A percentile compares a stretch with the other conserved stretches of the same genome.
Evolutionary conservation across 2,888 invertebrate genomes (phyloP).

Genomic region (Chydorus sphaericus): DNA sequence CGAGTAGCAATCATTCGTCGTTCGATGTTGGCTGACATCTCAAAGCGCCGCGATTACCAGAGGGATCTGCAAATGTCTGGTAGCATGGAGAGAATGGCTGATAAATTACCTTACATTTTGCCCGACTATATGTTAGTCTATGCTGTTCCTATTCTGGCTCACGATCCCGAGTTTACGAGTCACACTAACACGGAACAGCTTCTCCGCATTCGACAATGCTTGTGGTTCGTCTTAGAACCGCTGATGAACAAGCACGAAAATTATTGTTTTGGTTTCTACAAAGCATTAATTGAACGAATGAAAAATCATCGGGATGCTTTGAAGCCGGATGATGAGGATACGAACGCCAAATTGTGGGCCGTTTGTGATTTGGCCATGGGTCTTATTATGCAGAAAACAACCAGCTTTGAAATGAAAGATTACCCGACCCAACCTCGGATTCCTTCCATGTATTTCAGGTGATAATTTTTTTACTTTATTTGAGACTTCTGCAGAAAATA

Average conservation of each 20-base stretch:
- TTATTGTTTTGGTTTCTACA: slow-evolving; percentile 89
- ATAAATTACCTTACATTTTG: slow-evolving; percentile 70
- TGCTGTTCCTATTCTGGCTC: slow-evolving; percentile 89
- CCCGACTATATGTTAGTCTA: slow-evolving; percentile 96
- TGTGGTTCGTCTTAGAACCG: slow-evolving; percentile 90
- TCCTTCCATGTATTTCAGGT: slow-evolving; percentile 78
- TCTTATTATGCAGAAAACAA: slow-evolving; percentile 70
- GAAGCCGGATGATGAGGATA: slow-evolving; percentile 61
- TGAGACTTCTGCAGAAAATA: slow-evolving; percentile 48
- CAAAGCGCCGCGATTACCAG: slow-evolving; percentile 76
- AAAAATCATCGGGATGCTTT: slow-evolving; percentile 85
- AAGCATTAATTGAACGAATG: slow-evolving; percentile 81
- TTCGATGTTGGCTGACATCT: slow-evolving; percentile 76
- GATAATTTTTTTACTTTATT: background rate
- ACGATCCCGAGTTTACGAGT: slow-evolving; percentile 67
- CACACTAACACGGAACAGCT: slow-evolving; percentile 63
- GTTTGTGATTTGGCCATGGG: slow-evolving; percentile 89
- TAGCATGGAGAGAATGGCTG: slow-evolving; percentile 46
- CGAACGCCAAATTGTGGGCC: slow-evolving; percentile 91
- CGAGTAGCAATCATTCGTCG: slow-evolving; percentile 36
- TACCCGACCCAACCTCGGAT: slow-evolving; percentile 72
- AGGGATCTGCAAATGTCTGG: slow-evolving; percentile 59
- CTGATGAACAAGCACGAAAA: slow-evolving; percentile 83
- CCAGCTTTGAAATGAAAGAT: slow-evolving; percentile 77
- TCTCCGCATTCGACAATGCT: slow-evolving; percentile 60